Evolutionary conservation across 1,140 invertebrate species (phyloP).

Genomic region (Tachypleus tridentatus): DNA sequence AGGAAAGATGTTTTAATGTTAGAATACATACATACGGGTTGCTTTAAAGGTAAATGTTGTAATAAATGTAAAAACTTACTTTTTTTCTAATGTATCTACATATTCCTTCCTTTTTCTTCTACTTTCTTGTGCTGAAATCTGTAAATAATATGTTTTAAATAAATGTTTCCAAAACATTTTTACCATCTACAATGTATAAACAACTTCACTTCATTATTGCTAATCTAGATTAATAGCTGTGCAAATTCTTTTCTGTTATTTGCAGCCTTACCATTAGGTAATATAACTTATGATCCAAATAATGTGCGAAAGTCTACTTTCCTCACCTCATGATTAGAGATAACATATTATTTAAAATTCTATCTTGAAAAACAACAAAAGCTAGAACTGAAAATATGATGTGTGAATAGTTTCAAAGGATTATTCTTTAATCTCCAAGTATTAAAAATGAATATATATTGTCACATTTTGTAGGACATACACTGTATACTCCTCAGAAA

Average conservation of each 20-base stretch:
- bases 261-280: neutral
- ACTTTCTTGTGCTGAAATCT: slow-evolving; percentile 97
- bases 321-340: neutral
- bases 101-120: slow-evolving; percentile 96
- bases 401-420: no score
- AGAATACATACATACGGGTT: neutral
- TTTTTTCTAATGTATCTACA: slow-evolving; percentile 83
- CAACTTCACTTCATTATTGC: neutral
- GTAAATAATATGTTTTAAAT: slow-evolving; percentile 14
- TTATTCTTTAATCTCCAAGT: no score
- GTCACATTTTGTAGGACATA: no score
- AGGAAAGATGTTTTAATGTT: neutral
- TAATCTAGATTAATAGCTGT: slow-evolving; percentile 1
- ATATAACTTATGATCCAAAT: neutral
- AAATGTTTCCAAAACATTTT: neutral
- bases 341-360: no score
- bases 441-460: no score
- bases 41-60: neutral
- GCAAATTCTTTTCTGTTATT: neutral
- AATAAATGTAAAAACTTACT: slow-evolving; percentile 28
- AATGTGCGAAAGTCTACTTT: neutral
- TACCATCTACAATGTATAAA: neutral
- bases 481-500: no score
- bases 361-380: no score
- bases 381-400: no score